Conservation (phyloP, 35 echinoderm and acorn worm species). For the Lytechinus variegatus region DNA sequence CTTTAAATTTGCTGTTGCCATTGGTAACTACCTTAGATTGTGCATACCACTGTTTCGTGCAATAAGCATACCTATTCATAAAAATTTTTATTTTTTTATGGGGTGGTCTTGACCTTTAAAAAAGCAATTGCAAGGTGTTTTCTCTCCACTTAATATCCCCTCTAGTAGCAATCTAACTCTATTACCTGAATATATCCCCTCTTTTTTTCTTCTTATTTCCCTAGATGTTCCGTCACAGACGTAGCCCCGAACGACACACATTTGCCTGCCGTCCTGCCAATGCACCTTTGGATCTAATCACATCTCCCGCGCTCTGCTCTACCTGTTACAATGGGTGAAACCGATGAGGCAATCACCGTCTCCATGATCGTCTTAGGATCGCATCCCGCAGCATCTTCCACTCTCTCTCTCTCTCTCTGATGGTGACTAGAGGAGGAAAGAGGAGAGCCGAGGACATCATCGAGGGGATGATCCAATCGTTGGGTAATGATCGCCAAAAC, state of each 20-base stretch:
- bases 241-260: background rate
- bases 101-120: background rate
- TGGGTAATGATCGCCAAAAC: background rate
- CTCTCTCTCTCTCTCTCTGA: background rate
- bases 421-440: background rate
- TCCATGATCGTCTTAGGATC: background rate
- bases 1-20: too few relatives aligned
- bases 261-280: background rate
- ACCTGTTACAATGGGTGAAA: background rate
- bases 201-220: background rate
- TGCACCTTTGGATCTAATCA: background rate
- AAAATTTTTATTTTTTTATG: too few relatives aligned
- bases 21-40: too few relatives aligned
- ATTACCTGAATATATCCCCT: background rate
- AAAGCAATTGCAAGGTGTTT: background rate
- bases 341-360: background rate
- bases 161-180: background rate
- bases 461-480: background rate
- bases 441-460: background rate
- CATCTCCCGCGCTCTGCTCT: background rate
- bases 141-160: background rate
- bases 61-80: too few relatives aligned
- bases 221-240: conserved; percentile 1
- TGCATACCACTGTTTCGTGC: too few relatives aligned
- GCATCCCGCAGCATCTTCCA: background rate